phyloP scores from a whole-genome alignment of 2,888 invertebrate species.

The Eristalis tenax region DNA sequence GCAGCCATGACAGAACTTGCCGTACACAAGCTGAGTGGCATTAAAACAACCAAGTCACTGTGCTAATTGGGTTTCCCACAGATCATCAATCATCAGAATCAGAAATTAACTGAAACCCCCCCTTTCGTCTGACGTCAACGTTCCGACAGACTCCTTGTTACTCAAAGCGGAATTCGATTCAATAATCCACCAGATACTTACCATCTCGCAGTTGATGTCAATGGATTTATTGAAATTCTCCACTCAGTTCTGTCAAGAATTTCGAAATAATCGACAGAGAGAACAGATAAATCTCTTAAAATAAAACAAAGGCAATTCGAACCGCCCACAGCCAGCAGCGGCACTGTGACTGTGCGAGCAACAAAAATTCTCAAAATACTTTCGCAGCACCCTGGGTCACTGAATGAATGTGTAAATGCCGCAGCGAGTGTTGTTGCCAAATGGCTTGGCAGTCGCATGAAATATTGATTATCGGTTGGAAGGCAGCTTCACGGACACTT shows the following conservation, averaged over 20 bases:
- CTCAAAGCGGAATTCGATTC: neutral
- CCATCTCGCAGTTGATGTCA: neutral
- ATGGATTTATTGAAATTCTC: neutral
- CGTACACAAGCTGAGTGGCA: too few relatives aligned
- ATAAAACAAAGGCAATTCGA: slow-evolving; percentile 9
- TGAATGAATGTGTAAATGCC: slow-evolving; percentile 49
- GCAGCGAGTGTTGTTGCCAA: slow-evolving; percentile 52
- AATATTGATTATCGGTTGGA: slow-evolving; percentile 55
- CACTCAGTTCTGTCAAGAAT: neutral
- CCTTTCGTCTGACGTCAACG: too few relatives aligned
- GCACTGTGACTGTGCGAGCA: neutral
- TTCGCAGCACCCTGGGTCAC: slow-evolving; percentile 29
- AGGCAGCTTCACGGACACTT: slow-evolving; percentile 15
- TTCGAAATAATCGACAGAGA: neutral
- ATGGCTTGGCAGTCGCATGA: slow-evolving; percentile 55
- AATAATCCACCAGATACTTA: neutral
- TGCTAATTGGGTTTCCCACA: too few relatives aligned
- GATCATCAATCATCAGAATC: too few relatives aligned
- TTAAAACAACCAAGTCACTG: too few relatives aligned
- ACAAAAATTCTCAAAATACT: slow-evolving; percentile 13
- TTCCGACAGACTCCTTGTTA: neutral
- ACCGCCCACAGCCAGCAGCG: slow-evolving; percentile 3
- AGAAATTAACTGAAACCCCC: too few relatives aligned
- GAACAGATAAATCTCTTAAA: slow-evolving; percentile 1
- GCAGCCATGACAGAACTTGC: too few relatives aligned